Conservation (phyloP, 1,140 invertebrate species). For the Wasmannia auropunctata region DNA sequence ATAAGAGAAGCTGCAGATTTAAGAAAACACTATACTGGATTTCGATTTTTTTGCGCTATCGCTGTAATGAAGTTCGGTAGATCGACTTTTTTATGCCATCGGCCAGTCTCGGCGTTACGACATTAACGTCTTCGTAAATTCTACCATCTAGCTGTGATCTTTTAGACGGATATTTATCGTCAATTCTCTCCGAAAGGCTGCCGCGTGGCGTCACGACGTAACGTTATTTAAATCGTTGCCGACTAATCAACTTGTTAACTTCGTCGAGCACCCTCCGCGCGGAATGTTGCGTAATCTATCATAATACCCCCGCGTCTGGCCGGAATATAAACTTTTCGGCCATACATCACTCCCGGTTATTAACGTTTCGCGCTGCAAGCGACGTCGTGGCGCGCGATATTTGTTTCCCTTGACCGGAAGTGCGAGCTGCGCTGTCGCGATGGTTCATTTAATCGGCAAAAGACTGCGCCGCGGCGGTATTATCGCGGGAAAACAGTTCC, state of each 20-base stretch:
- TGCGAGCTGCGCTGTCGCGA: neutral
- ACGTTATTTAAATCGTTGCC: slow-evolving; percentile 56
- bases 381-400: slow-evolving; percentile 46
- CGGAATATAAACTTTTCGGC: slow-evolving; percentile 62
- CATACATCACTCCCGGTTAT: slow-evolving; percentile 58
- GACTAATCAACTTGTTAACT: slow-evolving; percentile 64
- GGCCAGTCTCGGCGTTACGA: neutral
- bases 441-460: slow-evolving; percentile 51
- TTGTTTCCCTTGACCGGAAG: slow-evolving; percentile 62
- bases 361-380: slow-evolving; percentile 42
- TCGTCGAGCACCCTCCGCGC: slow-evolving; percentile 9
- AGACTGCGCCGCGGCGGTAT: neutral
- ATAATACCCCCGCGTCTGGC: slow-evolving; percentile 8
- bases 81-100: neutral
- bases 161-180: slow-evolving; percentile 26
- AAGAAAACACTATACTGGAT: neutral
- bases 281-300: slow-evolving; percentile 58
- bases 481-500: neutral
- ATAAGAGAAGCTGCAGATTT: neutral
- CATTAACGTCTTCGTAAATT: slow-evolving; percentile 47
- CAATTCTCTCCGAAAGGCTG: neutral
- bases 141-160: neutral
- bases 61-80: neutral
- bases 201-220: neutral
- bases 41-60: neutral